phyloP scores from a whole-genome alignment of 2,113 vertebrate genomes.

The Corythornis cristatus region DNA sequence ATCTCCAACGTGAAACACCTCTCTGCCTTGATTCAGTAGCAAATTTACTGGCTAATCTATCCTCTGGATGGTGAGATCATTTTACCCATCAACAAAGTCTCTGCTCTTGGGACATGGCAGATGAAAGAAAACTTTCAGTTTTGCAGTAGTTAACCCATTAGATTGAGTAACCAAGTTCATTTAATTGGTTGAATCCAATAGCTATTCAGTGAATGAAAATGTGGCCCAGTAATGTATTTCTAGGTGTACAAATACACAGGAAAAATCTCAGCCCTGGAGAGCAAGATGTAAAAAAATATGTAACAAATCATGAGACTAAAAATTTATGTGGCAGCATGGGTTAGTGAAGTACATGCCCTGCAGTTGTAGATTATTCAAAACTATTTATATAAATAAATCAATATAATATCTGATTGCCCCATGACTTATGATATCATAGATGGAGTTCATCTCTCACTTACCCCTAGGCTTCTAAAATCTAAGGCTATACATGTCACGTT shows the following conservation, averaged over 20 bases:
- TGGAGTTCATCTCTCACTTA: background rate
- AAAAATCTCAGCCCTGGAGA: background rate
- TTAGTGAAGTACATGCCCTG: background rate
- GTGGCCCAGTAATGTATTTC: background rate
- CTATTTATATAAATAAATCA: constrained; percentile 18
- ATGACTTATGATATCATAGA: background rate
- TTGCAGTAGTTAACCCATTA: background rate
- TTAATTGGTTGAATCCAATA: background rate
- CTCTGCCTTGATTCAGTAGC: background rate
- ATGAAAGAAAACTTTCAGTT: background rate
- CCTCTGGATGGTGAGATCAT: background rate
- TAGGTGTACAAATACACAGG: background rate
- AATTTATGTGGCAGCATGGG: background rate
- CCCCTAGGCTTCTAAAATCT: background rate
- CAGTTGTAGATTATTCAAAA: background rate
- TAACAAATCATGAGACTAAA: background rate
- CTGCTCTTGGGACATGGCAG: background rate
- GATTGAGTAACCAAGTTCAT: background rate
- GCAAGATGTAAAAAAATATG: background rate
- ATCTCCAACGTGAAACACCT: background rate
- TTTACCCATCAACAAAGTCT: background rate
- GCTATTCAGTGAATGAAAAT: background rate
- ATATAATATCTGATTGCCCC: background rate
- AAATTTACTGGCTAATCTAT: background rate
- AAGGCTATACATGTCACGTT: background rate